These are phyloP conservation scores for Denticeps clupeoides DNA, from an alignment of 2,797 vertebrate species.

Conservation along the genomic window DNA sequence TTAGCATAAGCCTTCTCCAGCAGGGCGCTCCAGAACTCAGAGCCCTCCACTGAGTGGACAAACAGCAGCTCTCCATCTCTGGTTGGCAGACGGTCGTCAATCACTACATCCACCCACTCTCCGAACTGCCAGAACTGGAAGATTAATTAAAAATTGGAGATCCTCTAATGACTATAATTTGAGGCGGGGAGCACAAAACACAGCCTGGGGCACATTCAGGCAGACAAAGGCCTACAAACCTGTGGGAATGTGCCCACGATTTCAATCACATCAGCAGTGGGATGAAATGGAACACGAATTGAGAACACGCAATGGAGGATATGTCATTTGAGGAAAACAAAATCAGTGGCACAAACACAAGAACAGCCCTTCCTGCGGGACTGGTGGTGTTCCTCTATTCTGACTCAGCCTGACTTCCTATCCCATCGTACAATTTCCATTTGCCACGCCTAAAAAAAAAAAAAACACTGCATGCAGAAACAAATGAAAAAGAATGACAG, in stretches of 20 bases:
- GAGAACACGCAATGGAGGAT: too few species aligned
- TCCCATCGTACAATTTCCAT: constrained; percentile 15
- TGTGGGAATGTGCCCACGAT: too few species aligned
- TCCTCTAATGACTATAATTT: neutral
- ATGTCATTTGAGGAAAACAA: neutral
- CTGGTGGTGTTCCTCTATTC: constrained; percentile 2
- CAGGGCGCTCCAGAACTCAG: constrained; percentile 77
- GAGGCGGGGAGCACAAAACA: neutral
- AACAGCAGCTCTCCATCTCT: constrained; percentile 72
- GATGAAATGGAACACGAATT: too few species aligned
- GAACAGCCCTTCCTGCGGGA: constrained; percentile 14
- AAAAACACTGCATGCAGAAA: neutral
- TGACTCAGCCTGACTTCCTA: constrained; percentile 21
- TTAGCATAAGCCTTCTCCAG: constrained; percentile 83
- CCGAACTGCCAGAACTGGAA: constrained; percentile 81
- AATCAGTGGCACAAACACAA: neutral
- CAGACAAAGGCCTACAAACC: too few species aligned
- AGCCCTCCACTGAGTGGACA: constrained; percentile 63
- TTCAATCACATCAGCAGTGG: too few species aligned
- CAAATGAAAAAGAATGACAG: constrained; percentile 1
- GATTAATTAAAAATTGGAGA: constrained; percentile 13
- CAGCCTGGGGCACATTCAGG: too few species aligned
- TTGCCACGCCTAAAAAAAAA: constrained; percentile 9
- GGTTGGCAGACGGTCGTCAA: constrained; percentile 69
- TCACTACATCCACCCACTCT: constrained; percentile 79